Evolutionary conservation across 2,113 vertebrate genomes (phyloP).

Genomic region (Pachycephala philippinensis): DNA sequence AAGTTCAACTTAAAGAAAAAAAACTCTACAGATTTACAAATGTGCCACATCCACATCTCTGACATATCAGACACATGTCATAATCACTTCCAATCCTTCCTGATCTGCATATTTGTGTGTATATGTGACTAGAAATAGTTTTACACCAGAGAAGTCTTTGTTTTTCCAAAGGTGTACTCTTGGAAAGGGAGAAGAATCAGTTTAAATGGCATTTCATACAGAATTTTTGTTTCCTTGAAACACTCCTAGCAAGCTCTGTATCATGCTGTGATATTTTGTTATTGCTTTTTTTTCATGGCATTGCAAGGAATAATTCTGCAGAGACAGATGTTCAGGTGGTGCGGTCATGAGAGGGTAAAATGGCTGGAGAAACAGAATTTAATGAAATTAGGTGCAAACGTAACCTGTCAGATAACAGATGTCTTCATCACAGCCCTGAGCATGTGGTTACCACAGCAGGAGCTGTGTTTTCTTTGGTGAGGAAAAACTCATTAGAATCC

Average conservation of each 20-base stretch:
- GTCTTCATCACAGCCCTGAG: background rate
- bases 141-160: background rate
- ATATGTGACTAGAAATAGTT: background rate
- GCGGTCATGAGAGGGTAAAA: background rate
- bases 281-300: background rate
- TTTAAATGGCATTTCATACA: background rate
- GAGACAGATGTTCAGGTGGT: background rate
- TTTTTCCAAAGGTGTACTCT: background rate
- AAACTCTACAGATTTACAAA: too few species aligned
- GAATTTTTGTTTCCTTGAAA: background rate
- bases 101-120: background rate
- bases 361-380: background rate
- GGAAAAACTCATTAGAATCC: background rate
- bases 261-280: background rate
- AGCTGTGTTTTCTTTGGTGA: slow-evolving; percentile 11
- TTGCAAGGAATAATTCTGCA: background rate
- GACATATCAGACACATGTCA: too few species aligned
- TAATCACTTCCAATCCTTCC: background rate
- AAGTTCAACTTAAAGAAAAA: background rate
- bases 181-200: background rate
- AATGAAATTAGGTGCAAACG: background rate
- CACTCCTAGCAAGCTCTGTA: background rate
- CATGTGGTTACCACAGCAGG: background rate
- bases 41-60: fast-evolving
- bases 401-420: background rate